A percentile compares a stretch with the other conserved stretches of the same genome.
phyloP scores from a whole-genome alignment of 2,888 invertebrate genomes.

The Pheosia tremula region DNA sequence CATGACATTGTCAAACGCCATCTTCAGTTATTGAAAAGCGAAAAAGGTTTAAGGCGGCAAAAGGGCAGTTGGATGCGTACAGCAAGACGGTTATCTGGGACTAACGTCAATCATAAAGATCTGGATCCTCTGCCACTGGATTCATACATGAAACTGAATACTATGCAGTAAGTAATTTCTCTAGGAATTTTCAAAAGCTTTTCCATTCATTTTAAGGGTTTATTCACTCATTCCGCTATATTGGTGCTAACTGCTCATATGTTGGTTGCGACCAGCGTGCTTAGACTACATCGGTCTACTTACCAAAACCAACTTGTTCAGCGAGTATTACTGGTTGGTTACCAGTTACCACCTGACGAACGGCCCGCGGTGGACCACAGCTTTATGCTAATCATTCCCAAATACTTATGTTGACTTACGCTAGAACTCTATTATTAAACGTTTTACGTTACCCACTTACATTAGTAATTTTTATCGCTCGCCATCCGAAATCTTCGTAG shows the following conservation, averaged over 20 bases:
- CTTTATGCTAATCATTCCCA: conserved; percentile 61
- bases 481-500: conserved; percentile 7
- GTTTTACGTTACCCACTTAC: not conserved
- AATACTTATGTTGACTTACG: conserved; percentile 49
- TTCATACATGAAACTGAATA: conserved; percentile 76
- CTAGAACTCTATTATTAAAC: conserved; percentile 36
- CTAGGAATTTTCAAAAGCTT: not conserved
- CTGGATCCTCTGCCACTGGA: conserved; percentile 65
- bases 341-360: conserved; percentile 62
- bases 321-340: conserved; percentile 67
- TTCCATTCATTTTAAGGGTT: not conserved
- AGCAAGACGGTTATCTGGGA: conserved; percentile 71
- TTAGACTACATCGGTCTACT: conserved; percentile 57
- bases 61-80: conserved; percentile 80
- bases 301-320: conserved; percentile 57
- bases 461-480: conserved; percentile 1
- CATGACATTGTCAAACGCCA: conserved; percentile 81
- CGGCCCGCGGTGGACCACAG: conserved; percentile 50
- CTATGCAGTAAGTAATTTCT: conserved; percentile 76
- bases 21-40: conserved; percentile 75
- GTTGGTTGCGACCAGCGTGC: conserved; percentile 48
- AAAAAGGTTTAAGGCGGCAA: conserved; percentile 77
- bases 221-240: not conserved
- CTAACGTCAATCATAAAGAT: conserved; percentile 63
- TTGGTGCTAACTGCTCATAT: conserved; percentile 19